Evolutionary conservation across 2,113 vertebrate species (phyloP).

Genomic region (Larimichthys crocea): DNA sequence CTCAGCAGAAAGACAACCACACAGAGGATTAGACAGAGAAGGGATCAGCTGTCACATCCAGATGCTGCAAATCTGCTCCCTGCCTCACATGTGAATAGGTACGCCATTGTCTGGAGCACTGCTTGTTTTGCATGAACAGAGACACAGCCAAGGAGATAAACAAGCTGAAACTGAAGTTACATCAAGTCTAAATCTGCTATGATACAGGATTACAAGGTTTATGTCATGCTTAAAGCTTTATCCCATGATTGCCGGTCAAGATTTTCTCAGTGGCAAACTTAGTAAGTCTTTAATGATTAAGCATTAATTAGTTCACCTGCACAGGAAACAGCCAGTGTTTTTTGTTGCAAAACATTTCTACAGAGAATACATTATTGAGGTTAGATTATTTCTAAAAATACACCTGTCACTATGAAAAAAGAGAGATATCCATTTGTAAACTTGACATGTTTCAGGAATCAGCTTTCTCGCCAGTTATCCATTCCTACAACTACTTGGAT

Average conservation of each 20-base stretch:
- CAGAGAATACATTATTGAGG: conserved; percentile 5
- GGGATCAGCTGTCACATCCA: conserved; percentile 69
- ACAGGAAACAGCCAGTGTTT: conserved; percentile 11
- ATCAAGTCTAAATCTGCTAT: conserved; percentile 67
- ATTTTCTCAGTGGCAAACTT: conserved; percentile 65
- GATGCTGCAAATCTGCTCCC: conserved; percentile 73
- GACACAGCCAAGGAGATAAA: conserved; percentile 65
- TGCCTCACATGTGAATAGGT: conserved; percentile 73
- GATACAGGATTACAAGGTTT: conserved; percentile 80
- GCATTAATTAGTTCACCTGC: conserved; percentile 56
- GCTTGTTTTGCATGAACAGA: conserved; percentile 70
- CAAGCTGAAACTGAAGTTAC: conserved; percentile 61
- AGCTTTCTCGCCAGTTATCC: neutral
- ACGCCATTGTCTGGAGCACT: conserved; percentile 62
- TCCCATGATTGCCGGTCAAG: conserved; percentile 76
- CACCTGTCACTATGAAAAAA: neutral
- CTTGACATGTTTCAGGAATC: neutral
- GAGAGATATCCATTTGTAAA: conserved; percentile 13
- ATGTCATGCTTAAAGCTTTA: conserved; percentile 70
- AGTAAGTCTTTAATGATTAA: conserved; percentile 61
- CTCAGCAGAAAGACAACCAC: conserved; percentile 63
- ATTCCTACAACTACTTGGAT: neutral
- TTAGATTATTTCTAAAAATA: conserved; percentile 2
- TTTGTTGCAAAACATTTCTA: conserved; percentile 2
- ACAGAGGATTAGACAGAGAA: conserved; percentile 66